These are phyloP conservation scores for Galerucella calmariensis DNA, from an alignment of 2,888 invertebrate species.

Conservation along the genomic window DNA sequence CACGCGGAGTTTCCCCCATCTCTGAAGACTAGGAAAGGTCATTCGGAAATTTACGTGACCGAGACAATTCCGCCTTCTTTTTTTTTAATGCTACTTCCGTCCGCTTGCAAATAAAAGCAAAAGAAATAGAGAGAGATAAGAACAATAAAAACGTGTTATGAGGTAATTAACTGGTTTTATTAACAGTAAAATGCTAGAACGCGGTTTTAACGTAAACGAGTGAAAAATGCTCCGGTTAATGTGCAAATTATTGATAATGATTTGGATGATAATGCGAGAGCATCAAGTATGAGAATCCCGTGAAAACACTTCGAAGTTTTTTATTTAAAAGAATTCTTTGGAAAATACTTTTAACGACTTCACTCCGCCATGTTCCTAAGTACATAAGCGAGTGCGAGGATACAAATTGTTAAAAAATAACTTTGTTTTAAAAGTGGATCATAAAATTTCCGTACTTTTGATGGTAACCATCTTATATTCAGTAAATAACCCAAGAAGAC, in stretches of 20 bases:
- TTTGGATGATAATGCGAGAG: neutral
- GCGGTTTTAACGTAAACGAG: conserved; percentile 3
- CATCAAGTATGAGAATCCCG: neutral
- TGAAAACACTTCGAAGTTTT: neutral
- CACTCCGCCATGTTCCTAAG: too few relatives aligned
- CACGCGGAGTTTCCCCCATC: neutral
- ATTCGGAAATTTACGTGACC: conserved; percentile 26
- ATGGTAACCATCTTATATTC: too few relatives aligned
- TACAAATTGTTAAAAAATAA: too few relatives aligned
- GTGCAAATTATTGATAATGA: conserved; percentile 2
- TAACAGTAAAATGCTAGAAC: conserved; percentile 10
- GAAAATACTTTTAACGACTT: too few relatives aligned
- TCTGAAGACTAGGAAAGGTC: conserved; percentile 21
- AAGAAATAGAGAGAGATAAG: neutral
- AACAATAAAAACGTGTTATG: conserved; percentile 6
- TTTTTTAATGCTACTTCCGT: conserved; percentile 12
- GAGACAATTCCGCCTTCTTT: conserved; percentile 16
- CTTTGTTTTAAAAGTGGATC: too few relatives aligned
- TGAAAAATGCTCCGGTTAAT: neutral
- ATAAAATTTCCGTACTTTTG: too few relatives aligned
- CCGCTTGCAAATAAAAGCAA: conserved; percentile 3
- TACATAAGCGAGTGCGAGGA: too few relatives aligned
- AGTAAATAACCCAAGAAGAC: too few relatives aligned
- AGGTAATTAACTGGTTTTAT: conserved; percentile 7
- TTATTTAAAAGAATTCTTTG: neutral